Evolutionary conservation across 2,113 vertebrate genomes (phyloP), one percentile per base, ranked within the genome.

Genomic region (Lepus timidus): DNA sequence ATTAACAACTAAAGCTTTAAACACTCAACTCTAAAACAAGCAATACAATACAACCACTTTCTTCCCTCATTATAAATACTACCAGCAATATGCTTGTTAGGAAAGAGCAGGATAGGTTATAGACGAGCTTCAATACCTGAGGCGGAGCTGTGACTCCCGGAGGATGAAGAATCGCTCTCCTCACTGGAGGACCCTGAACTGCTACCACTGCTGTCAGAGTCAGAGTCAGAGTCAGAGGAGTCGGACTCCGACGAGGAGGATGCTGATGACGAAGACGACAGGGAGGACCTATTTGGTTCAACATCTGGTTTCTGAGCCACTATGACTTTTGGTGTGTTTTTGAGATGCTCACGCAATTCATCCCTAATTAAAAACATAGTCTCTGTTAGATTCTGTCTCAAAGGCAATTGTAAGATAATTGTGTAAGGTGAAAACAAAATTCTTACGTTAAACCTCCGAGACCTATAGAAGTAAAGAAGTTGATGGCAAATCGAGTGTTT

Each of bases 391-490:
- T 55, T 74, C 25, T 52, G 61, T 7, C 83, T 94, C 11, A 6
- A 73, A 64, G 31, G 79, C 23, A 84, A 73, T 11, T 88, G 22
- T 36, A 44, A 92, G 31, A 64, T 78, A 87, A 87, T 51, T 95
- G 4, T 88, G 17, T 44, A 81, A 92, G 14, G 0, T 83, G 58
- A 95, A 96, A 91, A 78, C 75, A 88, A 90, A 92, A 89, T 74
- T 95, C 99, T 99, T 98, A 99, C 99, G 99, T 99, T 91, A 99
- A 98, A 82, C 99, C 99, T 97, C 99, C 99, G 92, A 99, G 99
- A 71, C 99, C 99, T 92, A 99, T 99, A 5, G 99, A 99, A 64
- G 99, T 99, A 98, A 99, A 99, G 98, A 99, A 99, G 98, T 99
- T 99, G 98, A 99, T 99, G 98, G 99, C 99, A 96, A 99, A 99